Conservation (phyloP, 1,140 invertebrate genomes). For the Babylonia areolata region DNA sequence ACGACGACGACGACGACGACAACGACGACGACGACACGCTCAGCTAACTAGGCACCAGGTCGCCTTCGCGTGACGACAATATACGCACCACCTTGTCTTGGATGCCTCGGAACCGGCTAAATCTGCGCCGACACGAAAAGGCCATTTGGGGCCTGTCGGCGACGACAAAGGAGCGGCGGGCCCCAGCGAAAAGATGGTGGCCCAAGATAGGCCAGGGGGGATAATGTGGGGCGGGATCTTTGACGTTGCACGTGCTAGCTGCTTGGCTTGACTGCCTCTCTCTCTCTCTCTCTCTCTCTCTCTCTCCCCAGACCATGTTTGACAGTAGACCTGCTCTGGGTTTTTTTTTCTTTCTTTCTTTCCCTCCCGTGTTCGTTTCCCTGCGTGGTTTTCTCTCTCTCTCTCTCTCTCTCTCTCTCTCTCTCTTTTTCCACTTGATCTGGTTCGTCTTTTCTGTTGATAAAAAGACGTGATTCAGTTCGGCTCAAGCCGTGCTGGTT, state of each 20-base stretch:
- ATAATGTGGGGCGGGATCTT: not conserved
- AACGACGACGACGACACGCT: not conserved
- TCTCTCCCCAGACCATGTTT: too few relatives aligned
- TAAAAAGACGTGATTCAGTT: too few relatives aligned
- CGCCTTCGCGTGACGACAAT: constrained; percentile 11
- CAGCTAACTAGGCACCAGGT: too few relatives aligned
- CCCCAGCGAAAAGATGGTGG: not conserved
- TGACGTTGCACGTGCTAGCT: constrained; percentile 1
- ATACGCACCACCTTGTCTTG: not conserved
- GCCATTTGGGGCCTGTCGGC: not conserved
- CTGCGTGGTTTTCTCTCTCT: too few relatives aligned
- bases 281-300: too few relatives aligned
- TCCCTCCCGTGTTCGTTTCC: too few relatives aligned
- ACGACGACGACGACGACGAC: not conserved
- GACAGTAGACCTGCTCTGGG: too few relatives aligned
- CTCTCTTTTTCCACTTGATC: too few relatives aligned
- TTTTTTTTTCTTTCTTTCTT: too few relatives aligned
- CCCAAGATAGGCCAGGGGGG: not conserved
- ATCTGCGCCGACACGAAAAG: not conserved
- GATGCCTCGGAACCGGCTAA: not conserved
- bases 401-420: too few relatives aligned
- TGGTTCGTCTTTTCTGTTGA: too few relatives aligned
- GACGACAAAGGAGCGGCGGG: not conserved
- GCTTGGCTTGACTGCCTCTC: not conserved
- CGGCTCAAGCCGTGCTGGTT: too few relatives aligned